Conservation (phyloP, 2,797 vertebrate genomes). For the Coendou prehensilis region DNA sequence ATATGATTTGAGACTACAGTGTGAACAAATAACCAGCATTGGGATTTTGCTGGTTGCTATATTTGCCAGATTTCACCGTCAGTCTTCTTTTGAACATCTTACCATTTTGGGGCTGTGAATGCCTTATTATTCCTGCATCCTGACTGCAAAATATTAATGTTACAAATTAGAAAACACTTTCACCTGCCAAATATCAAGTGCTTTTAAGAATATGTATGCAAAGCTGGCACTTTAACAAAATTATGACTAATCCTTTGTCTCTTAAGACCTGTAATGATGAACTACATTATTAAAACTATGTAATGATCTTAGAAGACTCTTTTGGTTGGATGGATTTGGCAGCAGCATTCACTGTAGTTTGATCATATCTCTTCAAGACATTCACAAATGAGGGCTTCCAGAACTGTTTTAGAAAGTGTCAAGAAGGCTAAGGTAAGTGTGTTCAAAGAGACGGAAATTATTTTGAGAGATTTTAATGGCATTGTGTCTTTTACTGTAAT, state of each 20-base stretch:
- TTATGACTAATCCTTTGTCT: background rate
- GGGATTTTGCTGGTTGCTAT: background rate
- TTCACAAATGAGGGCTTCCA: background rate
- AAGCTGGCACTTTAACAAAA: background rate
- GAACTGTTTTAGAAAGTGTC: background rate
- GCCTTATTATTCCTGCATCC: background rate
- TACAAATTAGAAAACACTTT: slow-evolving; percentile 25
- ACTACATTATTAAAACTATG: background rate
- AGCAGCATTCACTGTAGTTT: background rate
- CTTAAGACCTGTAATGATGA: background rate
- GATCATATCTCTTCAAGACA: background rate
- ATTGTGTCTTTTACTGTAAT: background rate
- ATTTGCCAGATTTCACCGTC: background rate
- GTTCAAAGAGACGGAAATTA: background rate
- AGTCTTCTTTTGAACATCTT: background rate
- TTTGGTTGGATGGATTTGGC: background rate
- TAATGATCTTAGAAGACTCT: background rate
- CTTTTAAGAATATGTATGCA: background rate
- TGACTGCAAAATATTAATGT: background rate
- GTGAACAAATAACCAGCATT: background rate
- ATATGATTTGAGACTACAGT: background rate
- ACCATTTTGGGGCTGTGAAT: background rate
- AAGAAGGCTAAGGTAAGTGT: background rate
- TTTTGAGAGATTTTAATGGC: background rate
- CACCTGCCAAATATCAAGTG: background rate